Conservation (phyloP, 2,113 vertebrate genomes). For the Dendropsophus ebraccatus region DNA sequence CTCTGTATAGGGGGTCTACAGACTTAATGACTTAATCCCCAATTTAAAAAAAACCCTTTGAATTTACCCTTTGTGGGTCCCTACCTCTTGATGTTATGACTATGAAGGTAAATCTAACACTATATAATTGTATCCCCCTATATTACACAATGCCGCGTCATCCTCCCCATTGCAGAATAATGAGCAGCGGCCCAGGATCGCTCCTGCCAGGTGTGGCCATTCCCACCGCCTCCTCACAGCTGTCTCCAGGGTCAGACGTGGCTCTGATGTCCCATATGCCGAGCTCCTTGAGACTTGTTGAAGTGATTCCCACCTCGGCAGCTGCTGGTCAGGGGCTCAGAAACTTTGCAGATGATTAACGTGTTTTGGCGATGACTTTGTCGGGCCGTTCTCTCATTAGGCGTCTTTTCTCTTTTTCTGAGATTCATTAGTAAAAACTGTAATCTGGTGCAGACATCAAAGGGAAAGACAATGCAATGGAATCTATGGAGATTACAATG, state of each 20-base stretch:
- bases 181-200: background rate
- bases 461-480: background rate
- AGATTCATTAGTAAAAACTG: background rate
- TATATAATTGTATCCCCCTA: no score
- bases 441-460: slow-evolving; percentile 43
- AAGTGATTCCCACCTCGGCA: slow-evolving; percentile 15
- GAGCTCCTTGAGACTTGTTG: slow-evolving; percentile 3
- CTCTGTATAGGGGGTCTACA: no score
- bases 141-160: background rate
- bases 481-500: background rate
- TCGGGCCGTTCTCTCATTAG: slow-evolving; percentile 36
- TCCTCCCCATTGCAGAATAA: background rate
- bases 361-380: slow-evolving; percentile 22
- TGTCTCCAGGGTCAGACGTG: slow-evolving; percentile 45
- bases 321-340: slow-evolving; percentile 24
- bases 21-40: no score
- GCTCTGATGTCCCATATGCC: slow-evolving; percentile 15
- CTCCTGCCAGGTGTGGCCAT: slow-evolving; percentile 32
- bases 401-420: background rate
- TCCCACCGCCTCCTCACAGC: slow-evolving; percentile 41
- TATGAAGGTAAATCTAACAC: no score
- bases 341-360: slow-evolving; percentile 45
- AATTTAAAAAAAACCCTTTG: no score
- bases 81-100: no score
- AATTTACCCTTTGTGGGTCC: no score